A percentile compares a stretch with the other conserved stretches of the same genome.
phyloP scores from a whole-genome alignment of 2,113 vertebrate genomes.

The Prunella fulvescens region DNA sequence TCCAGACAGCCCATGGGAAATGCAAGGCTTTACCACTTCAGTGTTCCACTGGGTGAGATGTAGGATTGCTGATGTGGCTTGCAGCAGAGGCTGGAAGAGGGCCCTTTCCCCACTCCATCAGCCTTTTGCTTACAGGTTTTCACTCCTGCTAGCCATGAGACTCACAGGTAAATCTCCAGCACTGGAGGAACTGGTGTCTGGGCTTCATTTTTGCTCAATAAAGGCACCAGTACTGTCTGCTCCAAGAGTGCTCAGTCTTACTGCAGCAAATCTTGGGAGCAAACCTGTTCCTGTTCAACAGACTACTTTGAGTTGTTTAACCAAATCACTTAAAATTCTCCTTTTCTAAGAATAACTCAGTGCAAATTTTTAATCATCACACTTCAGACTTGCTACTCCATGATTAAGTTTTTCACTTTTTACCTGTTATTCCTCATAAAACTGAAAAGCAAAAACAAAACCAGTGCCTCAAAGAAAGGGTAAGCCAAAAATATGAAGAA shows the following conservation, averaged over 20 bases:
- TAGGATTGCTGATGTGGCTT: neutral
- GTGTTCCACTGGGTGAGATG: neutral
- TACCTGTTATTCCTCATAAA: neutral
- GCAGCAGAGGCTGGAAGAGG: neutral
- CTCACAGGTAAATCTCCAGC: neutral
- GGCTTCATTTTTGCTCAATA: neutral
- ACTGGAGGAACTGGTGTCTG: neutral
- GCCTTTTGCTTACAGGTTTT: neutral
- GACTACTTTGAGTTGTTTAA: neutral
- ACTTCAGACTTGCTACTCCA: neutral
- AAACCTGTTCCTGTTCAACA: neutral
- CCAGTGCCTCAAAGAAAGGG: neutral
- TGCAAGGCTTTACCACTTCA: neutral
- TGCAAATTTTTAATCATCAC: constrained; percentile 35
- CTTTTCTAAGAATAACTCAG: neutral
- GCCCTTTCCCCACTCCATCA: neutral
- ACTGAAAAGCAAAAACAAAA: constrained; percentile 39
- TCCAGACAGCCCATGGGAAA: neutral
- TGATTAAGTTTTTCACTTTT: constrained; percentile 16
- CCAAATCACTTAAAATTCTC: neutral
- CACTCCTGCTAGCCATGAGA: neutral
- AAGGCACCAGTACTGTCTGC: neutral
- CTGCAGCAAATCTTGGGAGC: neutral
- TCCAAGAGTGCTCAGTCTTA: neutral
- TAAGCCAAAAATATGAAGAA: neutral